Evolutionary conservation across 2,888 invertebrate genomes (phyloP), one percentile per base, ranked within the genome.

Genomic region (Platerodrilus igneus): DNA sequence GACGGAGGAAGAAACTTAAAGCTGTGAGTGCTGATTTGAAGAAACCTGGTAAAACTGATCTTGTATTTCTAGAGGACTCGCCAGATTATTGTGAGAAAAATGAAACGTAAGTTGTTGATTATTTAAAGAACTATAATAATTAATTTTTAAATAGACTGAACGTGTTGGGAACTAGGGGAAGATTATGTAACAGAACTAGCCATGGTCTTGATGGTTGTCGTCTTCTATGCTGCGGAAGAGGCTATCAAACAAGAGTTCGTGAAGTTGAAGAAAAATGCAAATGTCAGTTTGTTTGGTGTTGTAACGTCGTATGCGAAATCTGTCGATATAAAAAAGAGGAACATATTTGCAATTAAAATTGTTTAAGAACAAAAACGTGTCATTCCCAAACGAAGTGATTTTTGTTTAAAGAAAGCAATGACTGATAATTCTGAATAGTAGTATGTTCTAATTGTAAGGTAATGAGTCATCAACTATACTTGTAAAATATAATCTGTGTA

Each of bases 251-350:
- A 3, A 70, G 86, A 37, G 81, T 89, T 2, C 74, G 82, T 20
- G 85, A 88, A 56, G 85, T 88, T 43, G 83, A 83, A 57, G 88
- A 90, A 62, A 89, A 91, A 66, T 92, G 92, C 69, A 81, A 84
- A 59, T 92, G 92, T 66, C 80, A 83, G 52, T 92, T 92, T 64
- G 86, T 88, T 42, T 92, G 91, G 91, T 92, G 92, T 70, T 92
- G 92, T 69, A 77, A 81, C 50, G 91, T 92, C 2, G 81, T 83
- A 56, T 92, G 92, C 70, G 84, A 89, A 60, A 76, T 81, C 47
- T 92, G 91, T 67, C 77, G 80, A 50, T 81, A 79, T 57, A 82
- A 81, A 59, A 77, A 81, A 50, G 89, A 90, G 58, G 86, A 88
- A 59, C 86, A 90, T 62, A 83, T 86, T 60, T 91, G 91, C 72